phyloP scores from a whole-genome alignment of 2,797 vertebrate species.

The Sebastes cheni region DNA sequence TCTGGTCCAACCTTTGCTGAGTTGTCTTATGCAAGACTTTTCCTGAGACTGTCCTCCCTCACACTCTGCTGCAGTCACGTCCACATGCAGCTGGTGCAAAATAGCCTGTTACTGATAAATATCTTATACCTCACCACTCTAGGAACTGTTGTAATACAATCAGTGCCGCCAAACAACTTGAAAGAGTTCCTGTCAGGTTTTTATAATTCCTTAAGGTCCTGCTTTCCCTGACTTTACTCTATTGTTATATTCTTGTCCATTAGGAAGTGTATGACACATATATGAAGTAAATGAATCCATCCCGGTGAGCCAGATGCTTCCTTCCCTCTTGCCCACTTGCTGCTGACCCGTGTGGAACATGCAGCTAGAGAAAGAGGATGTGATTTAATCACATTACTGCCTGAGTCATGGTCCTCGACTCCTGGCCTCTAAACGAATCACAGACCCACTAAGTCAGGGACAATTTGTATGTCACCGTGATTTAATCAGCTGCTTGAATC shows the following conservation, averaged over 20 bases:
- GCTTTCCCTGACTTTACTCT: background rate
- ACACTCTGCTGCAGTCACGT: slow-evolving; percentile 8
- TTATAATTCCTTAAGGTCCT: too few species aligned
- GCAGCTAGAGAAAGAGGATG: slow-evolving; percentile 32
- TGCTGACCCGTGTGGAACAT: slow-evolving; percentile 56
- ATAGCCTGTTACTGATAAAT: background rate
- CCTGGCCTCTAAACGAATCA: slow-evolving; percentile 66
- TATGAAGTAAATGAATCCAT: background rate
- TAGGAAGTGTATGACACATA: background rate
- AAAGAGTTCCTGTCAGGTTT: background rate
- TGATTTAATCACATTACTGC: slow-evolving; percentile 64
- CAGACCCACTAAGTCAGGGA: slow-evolving; percentile 37
- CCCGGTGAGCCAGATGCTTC: slow-evolving; percentile 33
- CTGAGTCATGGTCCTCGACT: slow-evolving; percentile 61
- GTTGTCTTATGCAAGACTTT: slow-evolving; percentile 7
- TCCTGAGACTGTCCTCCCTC: background rate
- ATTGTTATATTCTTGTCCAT: background rate
- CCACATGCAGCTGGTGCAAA: slow-evolving; percentile 19
- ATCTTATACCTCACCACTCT: background rate
- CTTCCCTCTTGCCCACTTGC: slow-evolving; percentile 27
- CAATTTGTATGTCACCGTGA: slow-evolving; percentile 44
- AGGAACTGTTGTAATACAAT: background rate
- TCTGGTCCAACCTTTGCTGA: background rate
- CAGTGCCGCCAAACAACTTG: background rate
- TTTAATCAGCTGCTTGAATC: slow-evolving; percentile 48